A percentile compares a stretch with the other conserved stretches of the same genome.
Conservation (phyloP, 2,113 vertebrate genomes). For the Ciconia boyciana region DNA sequence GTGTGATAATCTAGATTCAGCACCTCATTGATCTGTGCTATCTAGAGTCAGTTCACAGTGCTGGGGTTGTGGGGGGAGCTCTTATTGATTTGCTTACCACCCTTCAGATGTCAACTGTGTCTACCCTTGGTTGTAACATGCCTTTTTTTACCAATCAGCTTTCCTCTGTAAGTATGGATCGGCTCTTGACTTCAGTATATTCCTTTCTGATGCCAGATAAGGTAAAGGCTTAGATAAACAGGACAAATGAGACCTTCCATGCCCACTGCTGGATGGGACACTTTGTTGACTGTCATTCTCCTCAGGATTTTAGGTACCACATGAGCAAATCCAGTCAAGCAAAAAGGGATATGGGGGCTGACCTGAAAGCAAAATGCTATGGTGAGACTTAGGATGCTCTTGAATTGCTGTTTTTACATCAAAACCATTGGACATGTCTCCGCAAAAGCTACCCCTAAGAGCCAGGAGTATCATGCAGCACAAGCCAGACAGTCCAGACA, state of each 20-base stretch:
- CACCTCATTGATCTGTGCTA: not conserved
- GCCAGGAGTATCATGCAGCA: not conserved
- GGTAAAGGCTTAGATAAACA: not conserved
- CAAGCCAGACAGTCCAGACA: not conserved
- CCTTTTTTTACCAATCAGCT: not conserved
- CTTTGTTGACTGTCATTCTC: not conserved
- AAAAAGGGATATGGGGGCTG: not conserved
- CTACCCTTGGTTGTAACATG: not conserved
- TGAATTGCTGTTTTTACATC: not conserved
- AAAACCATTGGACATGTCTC: not conserved
- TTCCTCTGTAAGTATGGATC: not conserved
- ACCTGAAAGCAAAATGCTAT: not conserved
- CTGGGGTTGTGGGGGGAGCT: not conserved
- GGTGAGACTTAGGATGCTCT: not conserved
- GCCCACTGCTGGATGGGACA: not conserved
- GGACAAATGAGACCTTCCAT: not conserved
- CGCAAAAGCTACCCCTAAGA: not conserved
- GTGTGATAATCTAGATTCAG: not conserved
- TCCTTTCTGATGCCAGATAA: not conserved
- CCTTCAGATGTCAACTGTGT: not conserved
- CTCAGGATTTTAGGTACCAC: not conserved
- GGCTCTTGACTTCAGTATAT: not conserved
- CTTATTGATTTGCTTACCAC: not conserved
- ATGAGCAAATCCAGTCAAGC: not conserved
- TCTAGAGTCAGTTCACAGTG: not conserved